Evolutionary conservation across 1,140 invertebrate genomes (phyloP).

Genomic region (Bombus pyrosoma): DNA sequence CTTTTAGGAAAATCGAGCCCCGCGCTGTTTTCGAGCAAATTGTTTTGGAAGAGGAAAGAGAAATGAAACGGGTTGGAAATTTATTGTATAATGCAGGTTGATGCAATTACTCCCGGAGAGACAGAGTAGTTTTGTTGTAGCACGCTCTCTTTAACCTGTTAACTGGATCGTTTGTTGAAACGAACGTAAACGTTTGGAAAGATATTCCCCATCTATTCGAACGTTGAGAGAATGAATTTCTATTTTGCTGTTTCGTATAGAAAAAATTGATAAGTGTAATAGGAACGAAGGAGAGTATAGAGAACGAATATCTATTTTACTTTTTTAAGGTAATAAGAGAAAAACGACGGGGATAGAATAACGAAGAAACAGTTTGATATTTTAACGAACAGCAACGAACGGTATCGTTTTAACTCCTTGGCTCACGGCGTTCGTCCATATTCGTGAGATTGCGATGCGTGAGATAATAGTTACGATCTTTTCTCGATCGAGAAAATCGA

Average conservation of each 20-base stretch:
- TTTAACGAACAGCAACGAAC: background rate
- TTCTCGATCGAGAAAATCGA: background rate
- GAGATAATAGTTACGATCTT: background rate
- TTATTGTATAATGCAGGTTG: background rate
- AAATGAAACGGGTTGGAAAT: background rate
- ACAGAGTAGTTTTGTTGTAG: slow-evolving; percentile 4
- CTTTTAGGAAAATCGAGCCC: slow-evolving; percentile 38
- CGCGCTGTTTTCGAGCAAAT: slow-evolving; percentile 28
- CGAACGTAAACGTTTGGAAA: background rate
- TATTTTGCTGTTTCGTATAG: background rate
- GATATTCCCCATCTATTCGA: background rate
- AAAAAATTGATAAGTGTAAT: background rate
- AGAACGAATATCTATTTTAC: background rate
- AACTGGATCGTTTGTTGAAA: background rate
- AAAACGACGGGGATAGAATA: background rate
- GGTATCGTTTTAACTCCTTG: background rate
- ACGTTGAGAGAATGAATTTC: background rate
- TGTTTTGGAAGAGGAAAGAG: background rate
- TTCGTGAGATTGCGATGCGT: too few relatives aligned
- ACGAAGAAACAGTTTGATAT: background rate
- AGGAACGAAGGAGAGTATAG: background rate
- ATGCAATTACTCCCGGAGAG: background rate
- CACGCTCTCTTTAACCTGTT: slow-evolving; percentile 6
- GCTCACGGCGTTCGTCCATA: background rate
- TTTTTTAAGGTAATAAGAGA: background rate